These are phyloP conservation scores for Tineola bisselliella DNA, from an alignment of 2,888 invertebrate species.

Conservation along the genomic window DNA sequence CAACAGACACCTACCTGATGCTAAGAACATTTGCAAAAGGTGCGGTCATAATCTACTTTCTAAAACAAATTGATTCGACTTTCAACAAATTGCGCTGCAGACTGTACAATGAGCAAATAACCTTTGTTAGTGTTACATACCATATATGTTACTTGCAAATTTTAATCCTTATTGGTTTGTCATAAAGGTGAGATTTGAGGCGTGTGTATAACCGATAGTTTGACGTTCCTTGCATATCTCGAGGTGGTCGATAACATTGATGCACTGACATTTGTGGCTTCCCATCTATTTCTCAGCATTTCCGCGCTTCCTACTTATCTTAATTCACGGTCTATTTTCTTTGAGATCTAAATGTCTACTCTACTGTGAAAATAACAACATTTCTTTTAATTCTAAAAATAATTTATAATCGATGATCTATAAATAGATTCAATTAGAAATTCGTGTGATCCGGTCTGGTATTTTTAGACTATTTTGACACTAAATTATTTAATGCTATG, in stretches of 20 bases:
- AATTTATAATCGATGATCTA: no score
- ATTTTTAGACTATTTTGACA: no score
- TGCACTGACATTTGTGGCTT: conserved; percentile 37
- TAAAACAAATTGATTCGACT: conserved; percentile 63
- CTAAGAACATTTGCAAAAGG: conserved; percentile 33
- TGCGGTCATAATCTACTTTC: conserved; percentile 47
- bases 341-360: neutral
- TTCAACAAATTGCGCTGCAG: conserved; percentile 51
- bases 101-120: conserved; percentile 22
- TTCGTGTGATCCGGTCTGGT: no score
- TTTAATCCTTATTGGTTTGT: neutral
- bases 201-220: neutral
- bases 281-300: neutral
- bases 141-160: neutral
- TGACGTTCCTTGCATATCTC: neutral
- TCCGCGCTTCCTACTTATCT: conserved; percentile 29
- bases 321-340: neutral
- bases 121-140: neutral
- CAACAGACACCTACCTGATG: conserved; percentile 20
- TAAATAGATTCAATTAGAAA: no score
- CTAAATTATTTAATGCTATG: no score
- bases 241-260: conserved; percentile 21
- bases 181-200: neutral
- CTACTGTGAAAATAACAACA: neutral
- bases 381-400: no score